Base-by-base conservation (phyloP, 2,113 vertebrate species). In the Galemys pyrenaicus region DNA sequence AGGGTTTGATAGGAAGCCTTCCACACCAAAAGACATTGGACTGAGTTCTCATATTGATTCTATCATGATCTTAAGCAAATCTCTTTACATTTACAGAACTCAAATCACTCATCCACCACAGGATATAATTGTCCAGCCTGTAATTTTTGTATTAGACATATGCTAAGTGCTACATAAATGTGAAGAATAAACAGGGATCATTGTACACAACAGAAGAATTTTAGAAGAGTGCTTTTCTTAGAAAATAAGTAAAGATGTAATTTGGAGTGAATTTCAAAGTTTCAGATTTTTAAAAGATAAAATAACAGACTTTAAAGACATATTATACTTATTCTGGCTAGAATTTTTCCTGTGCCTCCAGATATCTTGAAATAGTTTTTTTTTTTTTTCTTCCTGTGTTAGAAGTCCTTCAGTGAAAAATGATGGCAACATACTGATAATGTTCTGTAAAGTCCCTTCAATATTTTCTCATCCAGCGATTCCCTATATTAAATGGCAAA, bases 1-100 rank as follows among this genome's bases (percentile, higher is more conserved):
- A 80, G 67, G 77, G 6, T 81, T 84, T 65, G 51, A 94, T 62
- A 32, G 90, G 87, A 95, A 91, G 30, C 28, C 15, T 80, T 16
- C 0, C 71, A 60, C 12, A 22, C 44, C 71, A 46, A 65, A 85
- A 80, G 67, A 54, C 93, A 85, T 3, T 80, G 54, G 82, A 74
- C 71, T 64, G n/a, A 80, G 67, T 70, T 67, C 26, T 78, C 28
- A 19, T 26, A 22, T 46, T 81, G 37, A 26, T 80, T 58, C 79
- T 88, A 41, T 15, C 30, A 26, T 62, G 58, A 87, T 19, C 22
- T 41, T 65, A 67, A 64, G 44, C 22, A 87, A 74, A 84, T 75
- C 10, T 79, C 82, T 73, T 60, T 35, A 22, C 32, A 51, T 81
- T 39, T 91, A 39, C 24, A 64, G 32, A 35, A 56, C 37, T 71